Percentiles rank a stretch among this genome's conserved stretches.
These are phyloP conservation scores for Brachionus rotundiformis DNA, from an alignment of 1,140 invertebrate species.

Conservation along the genomic window DNA sequence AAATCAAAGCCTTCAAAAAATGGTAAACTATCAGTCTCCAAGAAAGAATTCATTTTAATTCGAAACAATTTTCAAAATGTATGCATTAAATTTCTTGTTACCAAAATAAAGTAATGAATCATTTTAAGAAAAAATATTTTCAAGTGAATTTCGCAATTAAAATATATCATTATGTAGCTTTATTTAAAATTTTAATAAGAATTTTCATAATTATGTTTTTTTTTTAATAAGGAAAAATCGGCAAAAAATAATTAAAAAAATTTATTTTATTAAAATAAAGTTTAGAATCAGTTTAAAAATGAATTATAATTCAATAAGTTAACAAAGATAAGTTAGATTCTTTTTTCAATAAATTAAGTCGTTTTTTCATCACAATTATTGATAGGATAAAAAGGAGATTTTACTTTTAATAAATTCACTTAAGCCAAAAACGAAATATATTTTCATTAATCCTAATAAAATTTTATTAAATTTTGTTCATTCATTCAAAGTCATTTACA, in stretches of 20 bases:
- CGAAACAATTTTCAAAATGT: background rate
- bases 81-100: background rate
- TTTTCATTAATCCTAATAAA: too few relatives aligned
- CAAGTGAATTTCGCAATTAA: background rate
- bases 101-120: background rate
- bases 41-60: background rate
- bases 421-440: too few relatives aligned
- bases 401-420: too few relatives aligned
- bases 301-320: too few relatives aligned
- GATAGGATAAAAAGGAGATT: too few relatives aligned
- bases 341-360: too few relatives aligned
- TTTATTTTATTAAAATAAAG: too few relatives aligned
- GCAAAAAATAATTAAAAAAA: background rate
- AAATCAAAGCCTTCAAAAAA: background rate
- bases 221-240: background rate
- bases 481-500: too few relatives aligned
- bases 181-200: background rate
- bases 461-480: too few relatives aligned
- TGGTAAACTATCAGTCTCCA: background rate
- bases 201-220: background rate
- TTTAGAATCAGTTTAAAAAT: too few relatives aligned
- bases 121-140: background rate
- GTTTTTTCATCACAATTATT: too few relatives aligned
- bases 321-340: too few relatives aligned
- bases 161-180: background rate